Evolutionary conservation across 2,113 vertebrate species (phyloP), one percentile per base, ranked within the genome.

Genomic region (Notechis scutatus): DNA sequence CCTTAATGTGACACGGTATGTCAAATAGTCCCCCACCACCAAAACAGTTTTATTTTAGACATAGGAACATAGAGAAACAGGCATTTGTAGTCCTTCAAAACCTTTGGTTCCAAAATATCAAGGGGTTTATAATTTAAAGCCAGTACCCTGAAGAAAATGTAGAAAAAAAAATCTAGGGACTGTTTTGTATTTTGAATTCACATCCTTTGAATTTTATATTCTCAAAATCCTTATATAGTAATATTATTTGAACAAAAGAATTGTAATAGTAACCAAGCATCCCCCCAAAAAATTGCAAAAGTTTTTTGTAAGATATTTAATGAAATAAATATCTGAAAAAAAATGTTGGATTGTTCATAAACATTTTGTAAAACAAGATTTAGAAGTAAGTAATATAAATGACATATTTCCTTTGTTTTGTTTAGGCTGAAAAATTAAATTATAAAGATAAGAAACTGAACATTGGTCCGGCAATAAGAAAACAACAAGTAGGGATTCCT

Each of bases 401-500:
- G 39, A 0, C 69, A 57, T 90, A 26, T 91, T 89, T 94, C 89
- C 59, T 93, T 95, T 95, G 92, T 91, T 96, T 93, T 95, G 90
- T 97, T 91, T 97, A 99, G 98, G 97, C 96, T 92, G 97, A 97
- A 92, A 97, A 97, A 85, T 95, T 99, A 94, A 97, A 94, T 94
- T 98, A 98, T 94, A 98, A 97, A 92, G 98, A 98, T 96, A 98
- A 98, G 97, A 98, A 97, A 96, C 95, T 99, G 95, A 98, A 97
- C 96, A 98, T 99, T 93, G 98, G 98, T 92, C 98, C 98, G 92
- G 99, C 99, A 89, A 95, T 98, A 96, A 98, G 97, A 96, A 99
- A 98, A 94, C 98, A 97, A 57, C 97, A 98, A 96, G 90, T 97
- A 94, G 97, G 97, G 88, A 95, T 96, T 92, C 96, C 97, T 93